These are phyloP conservation scores for Syngnathus typhle DNA, from an alignment of 2,113 vertebrate species.

Conservation along the genomic window DNA sequence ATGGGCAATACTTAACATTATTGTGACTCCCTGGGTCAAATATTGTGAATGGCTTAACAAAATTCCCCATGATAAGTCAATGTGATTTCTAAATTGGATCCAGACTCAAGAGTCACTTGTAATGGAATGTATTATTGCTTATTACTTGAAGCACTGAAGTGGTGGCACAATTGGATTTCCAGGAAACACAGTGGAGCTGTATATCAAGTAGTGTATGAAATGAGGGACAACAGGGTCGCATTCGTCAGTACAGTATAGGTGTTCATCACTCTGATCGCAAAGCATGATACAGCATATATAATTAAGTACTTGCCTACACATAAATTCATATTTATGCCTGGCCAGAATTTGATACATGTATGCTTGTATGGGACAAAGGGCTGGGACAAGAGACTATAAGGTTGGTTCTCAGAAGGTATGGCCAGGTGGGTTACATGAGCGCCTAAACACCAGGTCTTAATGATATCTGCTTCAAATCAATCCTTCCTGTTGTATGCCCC, in stretches of 20 bases:
- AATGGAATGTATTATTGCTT: constrained; percentile 38
- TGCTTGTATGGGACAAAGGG: neutral
- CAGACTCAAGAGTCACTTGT: constrained; percentile 20
- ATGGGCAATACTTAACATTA: neutral
- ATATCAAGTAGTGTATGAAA: constrained; percentile 38
- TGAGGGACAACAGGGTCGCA: constrained; percentile 35
- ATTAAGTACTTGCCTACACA: constrained; percentile 25
- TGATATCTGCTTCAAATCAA: too few relatives aligned
- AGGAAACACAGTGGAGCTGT: constrained; percentile 47
- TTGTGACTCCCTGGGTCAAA: constrained; percentile 2
- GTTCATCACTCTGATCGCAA: constrained; percentile 49
- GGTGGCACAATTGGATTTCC: constrained; percentile 25
- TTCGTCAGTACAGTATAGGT: neutral
- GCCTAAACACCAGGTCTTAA: too few relatives aligned
- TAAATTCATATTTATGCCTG: constrained; percentile 12
- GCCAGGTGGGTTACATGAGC: too few relatives aligned
- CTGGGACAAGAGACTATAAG: neutral
- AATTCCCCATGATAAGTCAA: constrained; percentile 21
- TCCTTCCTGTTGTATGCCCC: too few relatives aligned
- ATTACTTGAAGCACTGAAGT: constrained; percentile 47
- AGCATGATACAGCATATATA: constrained; percentile 29
- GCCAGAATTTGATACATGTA: constrained; percentile 2
- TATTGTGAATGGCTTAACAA: constrained; percentile 13
- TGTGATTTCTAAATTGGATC: constrained; percentile 18
- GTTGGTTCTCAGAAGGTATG: too few relatives aligned